Base-by-base conservation (phyloP, 2,113 vertebrate genomes). In the Pica pica region DNA sequence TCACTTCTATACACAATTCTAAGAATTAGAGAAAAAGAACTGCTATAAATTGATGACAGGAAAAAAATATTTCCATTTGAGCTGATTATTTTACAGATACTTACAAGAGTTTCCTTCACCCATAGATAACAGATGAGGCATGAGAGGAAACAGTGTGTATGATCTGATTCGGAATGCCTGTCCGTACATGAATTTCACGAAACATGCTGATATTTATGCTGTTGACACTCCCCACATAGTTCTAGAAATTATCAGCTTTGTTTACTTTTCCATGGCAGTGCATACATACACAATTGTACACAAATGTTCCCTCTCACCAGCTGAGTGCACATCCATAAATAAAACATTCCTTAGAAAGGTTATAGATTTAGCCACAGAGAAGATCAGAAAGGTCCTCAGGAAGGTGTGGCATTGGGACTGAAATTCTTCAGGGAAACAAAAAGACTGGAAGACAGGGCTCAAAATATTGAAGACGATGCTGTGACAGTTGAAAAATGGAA, bases 241-340 rank as follows among this genome's bases (percentile, higher is more conserved):
- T 90, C 50, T 87, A 81, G 76, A 94, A 92, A 88, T 88, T 80
- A 83, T 80, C 42, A 70, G 46, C 86, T 92, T 88, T 93, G 70
- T 95, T 96, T 93, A 65, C 73, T 92, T 92, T 93, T 90, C 53
- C 55, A 68, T 44, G 75, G 68, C 59, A 90, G 46, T 44, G 21
- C 63, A 83, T 64, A 59, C 93, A 88, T 69, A 93, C 71, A 80
- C 46, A 85, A 60, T 76, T 75, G 69, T 71, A 74, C 75, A 75
- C 46, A 63, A 91, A 84, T 53, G 75, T 57, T 91, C n/a, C 42
- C 49, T 37, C 50, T 93, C 59, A 76, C 44, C 67, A 75, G 59
- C 61, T 91, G 82, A 95, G 55, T 13, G 8, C 28, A 83, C 37
- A 42, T 37, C 70, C 77, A 64, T 93, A 75, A 94, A 95, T 71